Evolutionary conservation across 2,888 invertebrate species (phyloP).

Genomic region (Schizaphis graminum): DNA sequence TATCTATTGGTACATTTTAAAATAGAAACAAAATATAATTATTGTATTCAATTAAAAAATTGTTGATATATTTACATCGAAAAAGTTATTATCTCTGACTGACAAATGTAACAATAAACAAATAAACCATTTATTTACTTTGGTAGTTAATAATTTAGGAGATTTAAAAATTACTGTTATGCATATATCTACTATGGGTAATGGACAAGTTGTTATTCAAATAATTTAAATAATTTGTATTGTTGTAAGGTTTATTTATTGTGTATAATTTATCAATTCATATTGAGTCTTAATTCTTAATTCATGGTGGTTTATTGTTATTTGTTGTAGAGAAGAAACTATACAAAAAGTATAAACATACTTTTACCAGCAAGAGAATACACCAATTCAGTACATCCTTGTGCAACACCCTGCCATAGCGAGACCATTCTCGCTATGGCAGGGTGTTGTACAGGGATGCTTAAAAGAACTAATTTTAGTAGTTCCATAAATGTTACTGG

Average conservation of each 20-base stretch:
- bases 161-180: not conserved
- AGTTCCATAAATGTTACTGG: not conserved
- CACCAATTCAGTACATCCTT: not conserved
- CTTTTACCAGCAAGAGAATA: not conserved
- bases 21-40: not conserved
- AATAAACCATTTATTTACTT: not conserved
- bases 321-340: slow-evolving; percentile 4
- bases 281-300: not conserved
- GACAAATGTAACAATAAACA: not conserved
- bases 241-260: not conserved
- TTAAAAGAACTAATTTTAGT: not conserved
- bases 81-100: not conserved
- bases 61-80: not conserved
- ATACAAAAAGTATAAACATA: not conserved
- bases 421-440: not conserved
- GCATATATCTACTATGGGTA: not conserved
- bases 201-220: not conserved
- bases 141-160: not conserved
- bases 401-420: not conserved
- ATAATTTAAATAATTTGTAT: not conserved
- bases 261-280: not conserved
- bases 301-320: slow-evolving; percentile 51
- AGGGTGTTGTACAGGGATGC: not conserved
- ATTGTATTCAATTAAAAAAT: not conserved
- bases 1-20: not conserved